These are phyloP conservation scores for Atherix ibis DNA, from an alignment of 2,888 invertebrate species.

Conservation along the genomic window DNA sequence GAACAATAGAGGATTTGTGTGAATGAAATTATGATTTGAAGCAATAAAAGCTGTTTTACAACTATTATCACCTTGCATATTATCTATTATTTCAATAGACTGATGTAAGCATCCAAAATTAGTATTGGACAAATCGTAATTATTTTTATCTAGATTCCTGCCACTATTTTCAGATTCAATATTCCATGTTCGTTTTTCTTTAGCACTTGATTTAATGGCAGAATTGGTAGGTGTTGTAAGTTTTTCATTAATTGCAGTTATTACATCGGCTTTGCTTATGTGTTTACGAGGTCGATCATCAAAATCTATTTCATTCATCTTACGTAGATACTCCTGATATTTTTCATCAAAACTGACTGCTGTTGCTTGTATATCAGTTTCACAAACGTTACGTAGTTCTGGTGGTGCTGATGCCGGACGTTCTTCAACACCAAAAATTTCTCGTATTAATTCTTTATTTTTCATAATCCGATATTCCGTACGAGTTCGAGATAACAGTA, in stretches of 20 bases:
- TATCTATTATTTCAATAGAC: not conserved
- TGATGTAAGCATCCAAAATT: not conserved
- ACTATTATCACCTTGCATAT: not conserved
- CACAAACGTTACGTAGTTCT: slow-evolving; percentile 18
- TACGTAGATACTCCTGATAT: slow-evolving; percentile 27
- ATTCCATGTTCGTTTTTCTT: no score
- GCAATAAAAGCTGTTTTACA: no score
- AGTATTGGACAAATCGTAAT: no score
- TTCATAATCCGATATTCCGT: slow-evolving; percentile 57
- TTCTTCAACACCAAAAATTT: slow-evolving; percentile 59
- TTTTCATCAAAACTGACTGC: slow-evolving; percentile 23
- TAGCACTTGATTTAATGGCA: no score
- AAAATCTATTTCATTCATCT: slow-evolving; percentile 17
- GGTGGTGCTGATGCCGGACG: slow-evolving; percentile 72
- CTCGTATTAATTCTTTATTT: slow-evolving; percentile 61
- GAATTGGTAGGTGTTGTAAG: not conserved
- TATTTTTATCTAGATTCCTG: no score
- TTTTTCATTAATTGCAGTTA: not conserved
- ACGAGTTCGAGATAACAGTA: slow-evolving; percentile 56
- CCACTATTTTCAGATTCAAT: not conserved
- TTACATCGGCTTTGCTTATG: slow-evolving; percentile 1
- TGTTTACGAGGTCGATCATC: slow-evolving; percentile 11
- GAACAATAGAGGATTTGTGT: slow-evolving; percentile 6
- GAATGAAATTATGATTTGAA: no score
- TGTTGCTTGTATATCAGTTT: slow-evolving; percentile 24